Evolutionary conservation across 2,113 vertebrate genomes (phyloP), one percentile per base, ranked within the genome.

Genomic region (Aspiorhynchus laticeps): DNA sequence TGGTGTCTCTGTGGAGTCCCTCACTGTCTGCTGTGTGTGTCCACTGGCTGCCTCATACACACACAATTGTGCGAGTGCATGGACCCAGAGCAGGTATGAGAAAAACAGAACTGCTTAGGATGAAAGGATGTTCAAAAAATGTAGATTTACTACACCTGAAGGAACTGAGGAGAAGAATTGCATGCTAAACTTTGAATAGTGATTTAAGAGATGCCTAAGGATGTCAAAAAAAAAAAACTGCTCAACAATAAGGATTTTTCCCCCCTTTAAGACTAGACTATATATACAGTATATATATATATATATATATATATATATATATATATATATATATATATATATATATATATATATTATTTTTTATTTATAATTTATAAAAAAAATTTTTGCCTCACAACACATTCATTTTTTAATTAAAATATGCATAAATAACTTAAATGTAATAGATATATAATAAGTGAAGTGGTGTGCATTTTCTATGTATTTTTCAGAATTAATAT

Each of bases 1-100:
- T 93, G 94, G 93, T 90, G 94, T 95, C 94, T 95, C 90, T 94
- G 93, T 93, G 93, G 91, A 94, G 93, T 94, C 92, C 82, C 67
- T 85, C 88, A 90, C 84, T 90, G 87, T 90, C 69, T 63, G 91
- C 87, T 41, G 46, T 88, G 73, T 74, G 71, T 85, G 28, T 89
- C 90, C 87, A 88, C 89, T 92, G 92, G 92, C 93, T 95, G 92
- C 91, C 88, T 92, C 93, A 87, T 89, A 83, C 69, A 87, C 76
- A 87, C 83, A 92, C 91, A 88, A 91, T 92, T 91, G 43, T 48
- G 61, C 80, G 43, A 83, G 46, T 74, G 87, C 91, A 85, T 93
- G 91, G 85, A 84, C 63, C 63, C 41, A 67, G 69, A 91, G 56
- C 90, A 94, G 93, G 94, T 95, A 94, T 91, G 90, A 90, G 90